phyloP scores from a whole-genome alignment of 2,888 invertebrate species.

The Exephanes ischioxanthus region DNA sequence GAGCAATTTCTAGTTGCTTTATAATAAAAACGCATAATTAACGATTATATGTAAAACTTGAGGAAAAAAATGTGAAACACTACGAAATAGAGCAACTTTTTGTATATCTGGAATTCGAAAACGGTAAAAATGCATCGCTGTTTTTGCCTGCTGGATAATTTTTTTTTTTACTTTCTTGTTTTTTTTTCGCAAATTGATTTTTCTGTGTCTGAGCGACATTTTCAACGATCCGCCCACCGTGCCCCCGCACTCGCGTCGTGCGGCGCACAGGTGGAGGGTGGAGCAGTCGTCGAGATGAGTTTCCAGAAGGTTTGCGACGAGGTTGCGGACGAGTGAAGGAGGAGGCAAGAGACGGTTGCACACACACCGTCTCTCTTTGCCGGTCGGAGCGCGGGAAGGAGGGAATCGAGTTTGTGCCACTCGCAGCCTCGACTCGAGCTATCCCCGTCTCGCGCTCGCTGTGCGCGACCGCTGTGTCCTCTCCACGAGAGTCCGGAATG shows the following conservation, averaged over 20 bases:
- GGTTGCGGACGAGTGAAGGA: slow-evolving; percentile 17
- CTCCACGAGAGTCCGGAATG: slow-evolving; percentile 75
- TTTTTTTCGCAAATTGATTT: background rate
- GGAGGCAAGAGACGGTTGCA: slow-evolving; percentile 21
- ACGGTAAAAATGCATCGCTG: no score
- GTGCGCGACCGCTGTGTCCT: slow-evolving; percentile 65
- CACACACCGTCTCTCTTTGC: background rate
- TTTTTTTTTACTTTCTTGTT: no score
- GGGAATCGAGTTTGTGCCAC: slow-evolving; percentile 24
- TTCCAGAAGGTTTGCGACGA: slow-evolving; percentile 30
- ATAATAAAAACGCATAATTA: no score
- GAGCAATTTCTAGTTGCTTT: no score
- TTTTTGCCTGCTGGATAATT: background rate
- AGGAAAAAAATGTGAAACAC: no score
- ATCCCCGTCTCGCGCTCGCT: slow-evolving; percentile 47
- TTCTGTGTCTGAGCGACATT: slow-evolving; percentile 43
- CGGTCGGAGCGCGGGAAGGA: slow-evolving; percentile 20
- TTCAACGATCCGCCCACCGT: slow-evolving; percentile 74
- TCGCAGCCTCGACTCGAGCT: background rate
- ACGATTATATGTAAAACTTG: no score
- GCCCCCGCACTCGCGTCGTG: slow-evolving; percentile 59
- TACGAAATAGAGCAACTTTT: no score
- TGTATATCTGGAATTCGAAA: no score
- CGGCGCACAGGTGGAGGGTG: slow-evolving; percentile 40
- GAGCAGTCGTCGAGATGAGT: slow-evolving; percentile 48